Conservation (phyloP, 1,140 invertebrate genomes). For the Lethocerus indicus region DNA sequence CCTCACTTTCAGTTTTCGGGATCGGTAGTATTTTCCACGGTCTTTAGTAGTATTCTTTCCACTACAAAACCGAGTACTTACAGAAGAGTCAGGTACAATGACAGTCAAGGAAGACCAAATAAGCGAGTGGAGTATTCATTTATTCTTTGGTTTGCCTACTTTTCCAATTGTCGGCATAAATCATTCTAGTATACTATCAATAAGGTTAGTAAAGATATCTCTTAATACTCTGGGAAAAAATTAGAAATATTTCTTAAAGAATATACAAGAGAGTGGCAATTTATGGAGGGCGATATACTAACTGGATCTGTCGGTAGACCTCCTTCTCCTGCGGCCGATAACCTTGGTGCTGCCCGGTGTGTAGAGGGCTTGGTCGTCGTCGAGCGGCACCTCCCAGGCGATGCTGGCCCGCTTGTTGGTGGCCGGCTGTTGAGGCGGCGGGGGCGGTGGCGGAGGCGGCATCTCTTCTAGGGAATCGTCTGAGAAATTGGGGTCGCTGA, state of each 20-base stretch:
- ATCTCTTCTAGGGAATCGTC: conserved; percentile 63
- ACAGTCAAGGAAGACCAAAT: too few species aligned
- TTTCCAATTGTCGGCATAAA: too few species aligned
- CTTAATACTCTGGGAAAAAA: not conserved
- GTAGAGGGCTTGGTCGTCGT: conserved; percentile 37
- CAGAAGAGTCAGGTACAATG: too few species aligned
- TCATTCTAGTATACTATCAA: too few species aligned
- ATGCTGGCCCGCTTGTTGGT: conserved; percentile 49
- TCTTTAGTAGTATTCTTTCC: too few species aligned
- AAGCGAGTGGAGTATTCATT: too few species aligned
- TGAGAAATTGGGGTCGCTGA: conserved; percentile 50
- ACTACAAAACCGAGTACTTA: too few species aligned
- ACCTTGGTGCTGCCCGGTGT: conserved; percentile 58
- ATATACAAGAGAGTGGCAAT: not conserved
- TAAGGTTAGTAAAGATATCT: too few species aligned
- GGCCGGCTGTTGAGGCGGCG: conserved; percentile 13
- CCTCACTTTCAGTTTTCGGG: too few species aligned
- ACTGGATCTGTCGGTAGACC: conserved; percentile 34
- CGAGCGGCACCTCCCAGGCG: conserved; percentile 65
- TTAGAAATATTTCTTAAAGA: not conserved
- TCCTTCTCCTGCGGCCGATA: conserved; percentile 30
- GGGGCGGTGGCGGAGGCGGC: conserved; percentile 21
- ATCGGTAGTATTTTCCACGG: too few species aligned
- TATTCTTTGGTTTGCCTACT: too few species aligned
- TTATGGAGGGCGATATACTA: too few species aligned